A percentile compares a stretch with the other conserved stretches of the same genome.
These are phyloP conservation scores for Goniozus legneri DNA, from an alignment of 1,140 invertebrate genomes.

Conservation along the genomic window DNA sequence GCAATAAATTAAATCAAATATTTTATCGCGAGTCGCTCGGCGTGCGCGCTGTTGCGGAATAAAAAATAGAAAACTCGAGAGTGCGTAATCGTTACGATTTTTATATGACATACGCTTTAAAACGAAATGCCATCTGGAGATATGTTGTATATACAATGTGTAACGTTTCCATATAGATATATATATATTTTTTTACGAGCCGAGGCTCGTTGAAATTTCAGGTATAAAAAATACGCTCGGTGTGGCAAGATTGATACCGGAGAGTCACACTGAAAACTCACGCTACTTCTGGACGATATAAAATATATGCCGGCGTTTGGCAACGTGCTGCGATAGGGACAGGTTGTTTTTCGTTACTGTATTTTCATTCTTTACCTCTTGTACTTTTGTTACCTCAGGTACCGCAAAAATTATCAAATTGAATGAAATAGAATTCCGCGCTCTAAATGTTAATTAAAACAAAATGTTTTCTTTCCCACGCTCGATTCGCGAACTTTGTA, in stretches of 20 bases:
- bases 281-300: not conserved
- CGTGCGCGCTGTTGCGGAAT: not conserved
- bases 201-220: not conserved
- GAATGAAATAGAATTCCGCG: too few relatives aligned
- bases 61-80: not conserved
- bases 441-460: conserved; percentile 4
- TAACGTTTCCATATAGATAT: too few relatives aligned
- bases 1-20: too few relatives aligned
- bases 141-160: too few relatives aligned
- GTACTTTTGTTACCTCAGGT: too few relatives aligned
- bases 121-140: not conserved
- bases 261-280: conserved; percentile 1
- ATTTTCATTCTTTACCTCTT: not conserved
- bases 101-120: not conserved
- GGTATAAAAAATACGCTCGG: not conserved
- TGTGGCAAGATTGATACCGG: conserved; percentile 2
- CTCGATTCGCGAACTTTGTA: not conserved
- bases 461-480: conserved; percentile 5
- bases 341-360: not conserved
- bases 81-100: not conserved
- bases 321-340: not conserved
- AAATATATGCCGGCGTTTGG: not conserved
- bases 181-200: not conserved
- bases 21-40: too few relatives aligned
- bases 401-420: too few relatives aligned